A percentile compares a stretch with the other conserved stretches of the same genome.
phyloP scores from a whole-genome alignment of 2,888 invertebrate genomes.

The Ormyrus nitidulus region DNA sequence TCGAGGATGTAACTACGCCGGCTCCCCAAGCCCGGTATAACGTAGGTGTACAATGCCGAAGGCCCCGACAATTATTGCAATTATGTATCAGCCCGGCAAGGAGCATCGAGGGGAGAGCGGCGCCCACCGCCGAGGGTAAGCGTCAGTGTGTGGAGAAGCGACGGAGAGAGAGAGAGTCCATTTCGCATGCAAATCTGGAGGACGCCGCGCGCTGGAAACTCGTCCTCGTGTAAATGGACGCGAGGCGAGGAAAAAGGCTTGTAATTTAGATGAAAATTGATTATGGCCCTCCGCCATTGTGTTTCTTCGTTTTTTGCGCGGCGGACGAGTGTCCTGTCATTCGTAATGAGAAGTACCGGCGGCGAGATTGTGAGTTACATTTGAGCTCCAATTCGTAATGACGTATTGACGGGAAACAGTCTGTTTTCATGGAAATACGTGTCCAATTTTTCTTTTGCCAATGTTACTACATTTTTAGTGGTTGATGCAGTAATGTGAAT shows the following conservation, averaged over 20 bases:
- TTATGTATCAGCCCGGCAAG: slow-evolving; percentile 64
- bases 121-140: not conserved
- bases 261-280: slow-evolving; percentile 52
- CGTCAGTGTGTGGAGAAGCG: not conserved
- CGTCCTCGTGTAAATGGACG: slow-evolving; percentile 30
- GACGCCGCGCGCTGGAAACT: slow-evolving; percentile 10
- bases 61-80: slow-evolving; percentile 73
- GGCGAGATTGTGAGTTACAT: not conserved
- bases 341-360: not conserved
- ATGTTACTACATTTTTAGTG: too few species aligned
- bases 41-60: slow-evolving; percentile 65
- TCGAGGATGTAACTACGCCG: slow-evolving; percentile 57
- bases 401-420: slow-evolving; percentile 25
- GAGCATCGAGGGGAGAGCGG: slow-evolving; percentile 20
- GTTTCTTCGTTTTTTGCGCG: not conserved
- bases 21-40: slow-evolving; percentile 20
- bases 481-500: too few species aligned
- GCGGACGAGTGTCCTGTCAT: not conserved
- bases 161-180: slow-evolving; percentile 55
- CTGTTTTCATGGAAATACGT: not conserved
- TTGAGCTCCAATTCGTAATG: slow-evolving; percentile 13
- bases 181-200: slow-evolving; percentile 68
- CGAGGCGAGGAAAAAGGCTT: slow-evolving; percentile 38
- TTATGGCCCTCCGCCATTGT: slow-evolving; percentile 41
- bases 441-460: not conserved